Evolutionary conservation across 2,797 vertebrate genomes (phyloP).

Genomic region (Paratrypauchen microcephalus): DNA sequence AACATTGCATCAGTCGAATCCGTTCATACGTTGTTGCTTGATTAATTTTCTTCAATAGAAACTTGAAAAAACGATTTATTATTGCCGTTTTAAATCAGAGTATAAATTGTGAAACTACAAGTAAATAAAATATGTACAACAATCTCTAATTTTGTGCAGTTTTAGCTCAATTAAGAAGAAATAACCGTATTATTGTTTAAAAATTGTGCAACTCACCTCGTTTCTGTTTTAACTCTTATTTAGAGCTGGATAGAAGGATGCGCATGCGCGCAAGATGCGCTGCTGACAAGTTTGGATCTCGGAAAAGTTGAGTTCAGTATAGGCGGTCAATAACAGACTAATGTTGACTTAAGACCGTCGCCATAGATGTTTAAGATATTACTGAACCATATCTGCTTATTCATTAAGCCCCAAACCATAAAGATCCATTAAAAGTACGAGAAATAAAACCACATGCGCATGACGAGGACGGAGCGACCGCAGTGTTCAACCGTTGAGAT

Average conservation of each 20-base stretch:
- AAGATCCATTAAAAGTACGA: conserved; percentile 15
- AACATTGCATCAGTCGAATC: conserved; percentile 43
- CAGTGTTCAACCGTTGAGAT: conserved; percentile 39
- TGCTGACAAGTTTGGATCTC: conserved; percentile 81
- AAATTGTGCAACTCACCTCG: conserved; percentile 86
- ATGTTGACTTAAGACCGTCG: conserved; percentile 35
- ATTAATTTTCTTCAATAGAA: conserved; percentile 82
- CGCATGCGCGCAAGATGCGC: conserved; percentile 81
- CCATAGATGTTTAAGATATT: conserved; percentile 8
- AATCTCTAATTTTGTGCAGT: conserved; percentile 33
- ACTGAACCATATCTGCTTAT: conserved; percentile 9
- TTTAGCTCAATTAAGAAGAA: conserved; percentile 44
- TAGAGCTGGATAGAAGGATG: conserved; percentile 77
- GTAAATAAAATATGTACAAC: conserved; percentile 37
- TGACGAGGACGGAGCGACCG: conserved; percentile 49
- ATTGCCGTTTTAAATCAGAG: conserved; percentile 69
- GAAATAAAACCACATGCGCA: conserved; percentile 29
- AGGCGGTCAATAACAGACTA: conserved; percentile 47
- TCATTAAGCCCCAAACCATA: neutral
- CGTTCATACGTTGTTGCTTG: conserved; percentile 68
- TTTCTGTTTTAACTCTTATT: conserved; percentile 88
- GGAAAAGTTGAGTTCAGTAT: conserved; percentile 78
- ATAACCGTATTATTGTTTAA: conserved; percentile 57
- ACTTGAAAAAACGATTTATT: conserved; percentile 82
- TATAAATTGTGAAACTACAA: conserved; percentile 56